Evolutionary conservation across 2,797 vertebrate genomes (phyloP), one percentile per base, ranked within the genome.

Genomic region (Lateolabrax maculatus): DNA sequence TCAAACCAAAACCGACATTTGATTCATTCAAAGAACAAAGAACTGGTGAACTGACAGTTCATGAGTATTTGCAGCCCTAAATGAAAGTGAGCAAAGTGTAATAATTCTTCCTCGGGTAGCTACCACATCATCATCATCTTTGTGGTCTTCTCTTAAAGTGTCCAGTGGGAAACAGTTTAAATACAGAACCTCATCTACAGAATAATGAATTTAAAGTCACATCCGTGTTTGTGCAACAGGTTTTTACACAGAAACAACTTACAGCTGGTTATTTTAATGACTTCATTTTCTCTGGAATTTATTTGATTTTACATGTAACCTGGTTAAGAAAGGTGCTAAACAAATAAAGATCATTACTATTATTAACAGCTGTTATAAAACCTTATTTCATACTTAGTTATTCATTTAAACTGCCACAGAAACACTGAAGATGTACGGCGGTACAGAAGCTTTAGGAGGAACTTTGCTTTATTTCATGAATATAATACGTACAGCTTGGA

Each of bases 401-500:
- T n/a, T n/a, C n/a, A n/a, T n/a, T n/a, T n/a, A n/a, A n/a, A n/a
- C 61, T 44, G 73, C 60, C 77, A 83, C 73, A 70, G 1, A 15
- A 71, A 83, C 84, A 80, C 75, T 48, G 66, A 72, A 51, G 56
- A 86, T 69, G n/a, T 2, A 57, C 58, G 41, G n/a, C 66, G 71
- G 77, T n/a, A 75, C 62, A 70, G 77, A 83, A 76, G 77, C 79
- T 60, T n/a, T n/a, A 58, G 21, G 49, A 1, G 7, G 9, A 66
- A 34, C 31, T 34, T 34, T 34, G n/a, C n/a, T 53, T 16, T 4
- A 27, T n/a, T 31, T 68, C 5, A 56, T 25, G 5, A 57, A 56
- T 23, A 25, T 1, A 29, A 46, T 2, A 58, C 49, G 73, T 63
- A 58, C 19, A 68, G 65, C 61, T 34, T 4, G 21, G 36, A 9